These are phyloP conservation scores for Phaethon lepturus DNA, from an alignment of 2,113 vertebrate genomes.

Conservation along the genomic window DNA sequence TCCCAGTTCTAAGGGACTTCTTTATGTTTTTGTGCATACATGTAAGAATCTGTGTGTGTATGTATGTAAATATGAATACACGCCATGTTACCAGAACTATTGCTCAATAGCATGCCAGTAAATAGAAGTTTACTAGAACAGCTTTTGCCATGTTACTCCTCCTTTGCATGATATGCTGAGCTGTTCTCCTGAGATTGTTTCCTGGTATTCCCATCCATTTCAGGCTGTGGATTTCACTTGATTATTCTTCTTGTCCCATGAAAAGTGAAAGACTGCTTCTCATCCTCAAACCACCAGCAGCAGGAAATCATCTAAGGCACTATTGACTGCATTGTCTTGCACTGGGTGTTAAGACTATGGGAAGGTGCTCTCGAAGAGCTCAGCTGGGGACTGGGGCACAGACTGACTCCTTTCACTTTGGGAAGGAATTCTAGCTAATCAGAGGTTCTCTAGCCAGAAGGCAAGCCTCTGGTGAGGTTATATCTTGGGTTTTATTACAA, in stretches of 20 bases:
- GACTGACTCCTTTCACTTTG: background rate
- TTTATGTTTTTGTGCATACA: background rate
- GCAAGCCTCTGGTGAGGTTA: background rate
- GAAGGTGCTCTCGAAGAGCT: background rate
- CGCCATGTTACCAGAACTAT: background rate
- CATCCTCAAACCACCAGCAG: background rate
- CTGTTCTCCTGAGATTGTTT: background rate
- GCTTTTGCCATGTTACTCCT: background rate
- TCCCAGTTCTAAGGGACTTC: background rate
- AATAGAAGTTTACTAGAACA: constrained; percentile 16
- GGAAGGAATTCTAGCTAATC: background rate
- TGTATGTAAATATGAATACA: background rate
- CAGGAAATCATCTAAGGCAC: background rate
- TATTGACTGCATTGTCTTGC: background rate
- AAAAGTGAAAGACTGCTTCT: background rate
- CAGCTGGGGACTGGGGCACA: background rate
- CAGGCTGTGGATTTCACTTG: background rate
- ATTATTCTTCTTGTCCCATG: background rate
- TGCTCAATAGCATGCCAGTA: constrained; percentile 52
- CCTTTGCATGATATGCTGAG: background rate
- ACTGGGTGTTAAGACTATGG: background rate
- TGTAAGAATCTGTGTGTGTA: background rate
- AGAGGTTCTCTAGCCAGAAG: background rate
- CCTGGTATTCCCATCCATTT: background rate
- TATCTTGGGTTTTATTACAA: background rate